Evolutionary conservation across 2,888 invertebrate genomes (phyloP), one percentile per base, ranked within the genome.

Genomic region (Neria commutata): DNA sequence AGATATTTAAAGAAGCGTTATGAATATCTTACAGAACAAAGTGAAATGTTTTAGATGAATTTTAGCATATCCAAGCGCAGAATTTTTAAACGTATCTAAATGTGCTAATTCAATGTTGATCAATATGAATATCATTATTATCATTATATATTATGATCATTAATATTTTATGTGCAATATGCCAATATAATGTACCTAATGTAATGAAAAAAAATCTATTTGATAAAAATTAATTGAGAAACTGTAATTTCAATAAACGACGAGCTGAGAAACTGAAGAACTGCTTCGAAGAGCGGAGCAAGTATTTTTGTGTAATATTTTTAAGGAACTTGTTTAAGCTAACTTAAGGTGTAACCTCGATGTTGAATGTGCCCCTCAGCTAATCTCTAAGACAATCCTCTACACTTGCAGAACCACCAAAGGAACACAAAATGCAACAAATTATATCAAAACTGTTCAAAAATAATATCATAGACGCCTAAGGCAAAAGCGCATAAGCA

Each of bases 191-290:
- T n/a, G n/a, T n/a, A n/a, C n/a, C n/a, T n/a, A 65, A 68, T 73
- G 72, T 71, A 73, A 57, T 1, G 40, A 46, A 55, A 66, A 62
- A 63, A 70, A 69, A n/a, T n/a, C n/a, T n/a, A n/a, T n/a, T n/a
- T n/a, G n/a, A n/a, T n/a, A 67, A 67, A 67, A 66, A 68, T 62
- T 60, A 67, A 70, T 72, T 69, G 73, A 79, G 80, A 81, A 81
- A 81, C 80, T 81, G 80, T 81, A 81, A 81, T 81, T 81, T 81
- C 81, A 81, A 76, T 72, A 72, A 75, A 76, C 69, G 37, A 61
- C 60, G 63, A 58, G 50, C 56, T 23, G 47, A 53, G 60, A 49
- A 49, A 58, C 40, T 56, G 51, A 56, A 63, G 37, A 59, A 64
- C n/a, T 23, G 60, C 55, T 52, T 45, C 56, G 42, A 67, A 40